Evolutionary conservation across 2,888 invertebrate genomes (phyloP), one percentile per base, ranked within the genome.

Genomic region (Electrophaes corylata): DNA sequence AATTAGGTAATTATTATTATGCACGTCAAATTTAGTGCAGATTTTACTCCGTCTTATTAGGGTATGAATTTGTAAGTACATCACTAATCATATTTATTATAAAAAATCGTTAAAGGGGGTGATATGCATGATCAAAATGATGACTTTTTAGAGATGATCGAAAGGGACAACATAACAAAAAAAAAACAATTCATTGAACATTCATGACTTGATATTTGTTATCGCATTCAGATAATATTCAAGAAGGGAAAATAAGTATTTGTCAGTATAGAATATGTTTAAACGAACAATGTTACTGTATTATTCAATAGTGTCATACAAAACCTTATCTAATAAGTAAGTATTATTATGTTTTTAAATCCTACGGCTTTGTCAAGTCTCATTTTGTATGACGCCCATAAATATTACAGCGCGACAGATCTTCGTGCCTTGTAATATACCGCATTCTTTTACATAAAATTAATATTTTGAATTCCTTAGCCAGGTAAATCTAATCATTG

Each of bases 21-120:
- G 57, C 62, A 62, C 57, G 12, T 55, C 26, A 53, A 56, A 40
- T 53, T 43, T 55, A 75, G 73, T 78, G 76, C 78, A 76, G 75
- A 72, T 74, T 77, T 75, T 76, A 71, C 75, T 83, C 78, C 76
- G 77, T 81, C 78, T 79, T 76, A 70, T 64, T 64, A 72, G 66
- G 69, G 66, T 66, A 63, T 52, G 51, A 48, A 48, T 43, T 43
- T 31, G 39, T 57, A 58, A 50, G 45, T 55, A 29, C 37, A 61
- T 43, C 40, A 51, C 41, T 26, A 31, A 44, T 44, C 41, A 33
- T 45, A 29, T 29, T 29, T 29, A 29, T 23, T 20, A 1, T 20
- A 11, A 40, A 19, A 19, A 1, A 29, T 10, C 10, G 10, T 6
- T 8, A 10, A 29, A 29, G 10, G 26, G 6, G 1, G 26, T 20